A percentile compares a stretch with the other conserved stretches of the same genome.
These are phyloP conservation scores for Saccostrea echinata DNA, from an alignment of 1,140 invertebrate genomes.

Conservation along the genomic window DNA sequence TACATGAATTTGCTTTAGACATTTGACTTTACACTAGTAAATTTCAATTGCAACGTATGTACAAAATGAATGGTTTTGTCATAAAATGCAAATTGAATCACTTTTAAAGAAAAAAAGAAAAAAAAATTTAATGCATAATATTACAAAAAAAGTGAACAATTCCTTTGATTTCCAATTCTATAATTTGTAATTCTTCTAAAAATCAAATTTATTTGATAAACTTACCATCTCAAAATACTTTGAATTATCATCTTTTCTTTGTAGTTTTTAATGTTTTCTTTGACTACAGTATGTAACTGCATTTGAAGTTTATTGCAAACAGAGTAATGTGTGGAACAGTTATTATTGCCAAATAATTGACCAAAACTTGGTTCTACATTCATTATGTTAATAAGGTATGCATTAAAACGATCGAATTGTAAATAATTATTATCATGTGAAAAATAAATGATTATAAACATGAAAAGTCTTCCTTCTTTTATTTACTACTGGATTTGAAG, in stretches of 20 bases:
- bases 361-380: not conserved
- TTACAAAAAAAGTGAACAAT: too few species aligned
- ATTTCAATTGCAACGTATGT: too few species aligned
- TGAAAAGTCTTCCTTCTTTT: not conserved
- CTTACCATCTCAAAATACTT: not conserved
- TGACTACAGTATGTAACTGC: not conserved
- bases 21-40: too few species aligned
- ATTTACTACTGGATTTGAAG: not conserved
- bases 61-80: too few species aligned
- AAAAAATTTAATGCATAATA: not conserved
- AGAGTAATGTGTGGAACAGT: not conserved
- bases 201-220: not conserved
- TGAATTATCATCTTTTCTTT: not conserved
- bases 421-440: slow-evolving; percentile 40
- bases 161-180: not conserved
- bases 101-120: too few species aligned
- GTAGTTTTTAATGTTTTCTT: not conserved
- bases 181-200: not conserved
- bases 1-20: too few species aligned
- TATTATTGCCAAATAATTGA: slow-evolving; percentile 29
- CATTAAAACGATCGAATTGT: slow-evolving; percentile 6
- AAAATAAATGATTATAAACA: slow-evolving; percentile 34
- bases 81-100: too few species aligned
- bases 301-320: not conserved
- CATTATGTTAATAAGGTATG: not conserved